phyloP scores from a whole-genome alignment of 2,888 invertebrate species.

The Linnaemya vulpina region DNA sequence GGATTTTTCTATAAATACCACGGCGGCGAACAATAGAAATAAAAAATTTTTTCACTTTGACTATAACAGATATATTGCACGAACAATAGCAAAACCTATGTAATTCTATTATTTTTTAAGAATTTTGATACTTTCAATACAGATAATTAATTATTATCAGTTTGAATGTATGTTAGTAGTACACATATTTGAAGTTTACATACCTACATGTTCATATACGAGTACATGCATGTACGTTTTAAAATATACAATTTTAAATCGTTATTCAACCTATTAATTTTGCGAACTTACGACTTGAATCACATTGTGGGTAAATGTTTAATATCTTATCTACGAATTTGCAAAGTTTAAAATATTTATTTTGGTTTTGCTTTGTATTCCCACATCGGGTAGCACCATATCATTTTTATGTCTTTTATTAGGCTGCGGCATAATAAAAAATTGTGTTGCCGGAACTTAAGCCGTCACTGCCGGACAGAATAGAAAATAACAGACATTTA shows the following conservation, averaged over 20 bases:
- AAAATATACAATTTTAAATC: not conserved
- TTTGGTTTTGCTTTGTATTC: not conserved
- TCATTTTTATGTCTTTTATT: constrained; percentile 16
- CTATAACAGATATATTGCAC: no score
- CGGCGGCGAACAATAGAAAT: no score
- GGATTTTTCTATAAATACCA: no score
- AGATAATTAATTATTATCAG: not conserved
- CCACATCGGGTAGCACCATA: constrained; percentile 3
- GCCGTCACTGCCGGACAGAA: constrained; percentile 23
- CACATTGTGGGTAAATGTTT: not conserved
- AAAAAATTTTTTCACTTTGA: no score
- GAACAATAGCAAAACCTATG: no score
- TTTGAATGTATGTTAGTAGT: no score
- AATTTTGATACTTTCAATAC: not conserved
- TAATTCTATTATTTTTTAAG: no score
- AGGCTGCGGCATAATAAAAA: constrained; percentile 44
- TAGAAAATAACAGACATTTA: constrained; percentile 30
- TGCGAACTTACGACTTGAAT: constrained; percentile 3
- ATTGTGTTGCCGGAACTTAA: constrained; percentile 59
- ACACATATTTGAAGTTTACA: no score
- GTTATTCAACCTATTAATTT: not conserved
- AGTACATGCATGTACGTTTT: not conserved
- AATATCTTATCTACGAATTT: constrained; percentile 23
- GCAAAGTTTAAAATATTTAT: not conserved
- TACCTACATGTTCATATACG: no score